These are phyloP conservation scores for Microcebus murinus DNA, from an alignment of 2,113 vertebrate species.

Conservation along the genomic window DNA sequence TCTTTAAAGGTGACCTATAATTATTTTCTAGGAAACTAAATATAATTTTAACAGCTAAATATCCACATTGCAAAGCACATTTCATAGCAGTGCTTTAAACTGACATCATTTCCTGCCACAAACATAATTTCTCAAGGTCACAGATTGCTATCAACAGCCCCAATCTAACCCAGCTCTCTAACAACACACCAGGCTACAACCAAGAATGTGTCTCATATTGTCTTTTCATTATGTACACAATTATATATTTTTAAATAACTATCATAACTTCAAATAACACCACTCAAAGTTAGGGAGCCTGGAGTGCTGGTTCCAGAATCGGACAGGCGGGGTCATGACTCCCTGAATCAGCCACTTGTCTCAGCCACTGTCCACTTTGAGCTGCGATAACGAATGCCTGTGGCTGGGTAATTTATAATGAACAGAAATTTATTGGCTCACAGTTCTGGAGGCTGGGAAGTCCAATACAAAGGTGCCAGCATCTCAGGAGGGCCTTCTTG, in stretches of 20 bases:
- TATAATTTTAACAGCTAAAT: constrained; percentile 42
- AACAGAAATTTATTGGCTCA: neutral
- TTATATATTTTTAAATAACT: neutral
- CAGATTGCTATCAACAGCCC: neutral
- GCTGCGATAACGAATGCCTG: neutral
- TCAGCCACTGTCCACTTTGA: neutral
- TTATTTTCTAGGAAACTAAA: constrained; percentile 52
- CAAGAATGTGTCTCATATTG: neutral
- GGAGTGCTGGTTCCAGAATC: neutral
- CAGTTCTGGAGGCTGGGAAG: neutral
- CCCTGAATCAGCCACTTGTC: neutral
- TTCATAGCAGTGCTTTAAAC: constrained; percentile 22
- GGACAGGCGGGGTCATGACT: neutral
- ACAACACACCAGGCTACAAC: neutral
- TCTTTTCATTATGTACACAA: neutral
- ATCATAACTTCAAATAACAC: neutral
- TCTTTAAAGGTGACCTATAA: constrained; percentile 64
- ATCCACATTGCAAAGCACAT: constrained; percentile 1
- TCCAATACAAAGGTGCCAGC: neutral
- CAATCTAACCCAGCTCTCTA: neutral
- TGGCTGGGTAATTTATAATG: neutral
- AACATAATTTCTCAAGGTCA: constrained; percentile 7
- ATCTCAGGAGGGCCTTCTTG: neutral
- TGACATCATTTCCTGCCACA: neutral
- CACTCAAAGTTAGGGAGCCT: neutral